Conservation (phyloP, 2,888 invertebrate species). For the Platypus cylindrus region DNA sequence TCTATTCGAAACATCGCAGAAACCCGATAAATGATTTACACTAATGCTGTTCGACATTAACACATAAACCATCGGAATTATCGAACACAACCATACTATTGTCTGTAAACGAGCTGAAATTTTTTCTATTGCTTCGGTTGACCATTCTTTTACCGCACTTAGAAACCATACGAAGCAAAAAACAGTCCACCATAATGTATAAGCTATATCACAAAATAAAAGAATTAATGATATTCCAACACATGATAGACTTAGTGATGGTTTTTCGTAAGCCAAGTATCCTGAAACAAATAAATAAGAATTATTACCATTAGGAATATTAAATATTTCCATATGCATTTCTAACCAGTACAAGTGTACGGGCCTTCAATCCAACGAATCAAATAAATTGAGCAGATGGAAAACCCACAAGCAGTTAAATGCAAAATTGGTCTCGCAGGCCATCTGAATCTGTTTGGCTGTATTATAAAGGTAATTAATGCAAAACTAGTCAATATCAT, state of each 20-base stretch:
- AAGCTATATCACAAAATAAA: slow-evolving; percentile 62
- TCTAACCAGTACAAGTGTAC: slow-evolving; percentile 24
- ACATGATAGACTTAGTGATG: slow-evolving; percentile 23
- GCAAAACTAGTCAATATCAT: slow-evolving; percentile 74
- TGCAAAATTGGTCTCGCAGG: slow-evolving; percentile 88
- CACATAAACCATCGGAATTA: slow-evolving; percentile 72
- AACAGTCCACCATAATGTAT: slow-evolving; percentile 78
- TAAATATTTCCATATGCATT: neutral
- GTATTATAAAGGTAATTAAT: slow-evolving; percentile 76
- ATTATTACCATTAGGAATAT: slow-evolving; percentile 1
- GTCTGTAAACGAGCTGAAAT: slow-evolving; percentile 78
- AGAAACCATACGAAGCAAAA: slow-evolving; percentile 82
- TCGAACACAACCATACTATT: slow-evolving; percentile 78
- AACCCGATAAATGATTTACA: slow-evolving; percentile 67
- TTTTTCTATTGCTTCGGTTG: slow-evolving; percentile 79
- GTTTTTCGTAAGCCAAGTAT: slow-evolving; percentile 18
- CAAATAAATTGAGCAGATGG: slow-evolving; percentile 25
- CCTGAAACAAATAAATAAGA: slow-evolving; percentile 16
- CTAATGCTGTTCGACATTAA: slow-evolving; percentile 66
- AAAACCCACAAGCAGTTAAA: slow-evolving; percentile 59
- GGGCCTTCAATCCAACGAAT: slow-evolving; percentile 27
- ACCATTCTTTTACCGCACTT: slow-evolving; percentile 86
- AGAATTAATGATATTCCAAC: slow-evolving; percentile 25
- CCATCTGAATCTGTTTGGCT: slow-evolving; percentile 79
- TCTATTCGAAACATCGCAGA: slow-evolving; percentile 53